Conservation (phyloP, 1,140 invertebrate species). For the Portunus trituberculatus region DNA sequence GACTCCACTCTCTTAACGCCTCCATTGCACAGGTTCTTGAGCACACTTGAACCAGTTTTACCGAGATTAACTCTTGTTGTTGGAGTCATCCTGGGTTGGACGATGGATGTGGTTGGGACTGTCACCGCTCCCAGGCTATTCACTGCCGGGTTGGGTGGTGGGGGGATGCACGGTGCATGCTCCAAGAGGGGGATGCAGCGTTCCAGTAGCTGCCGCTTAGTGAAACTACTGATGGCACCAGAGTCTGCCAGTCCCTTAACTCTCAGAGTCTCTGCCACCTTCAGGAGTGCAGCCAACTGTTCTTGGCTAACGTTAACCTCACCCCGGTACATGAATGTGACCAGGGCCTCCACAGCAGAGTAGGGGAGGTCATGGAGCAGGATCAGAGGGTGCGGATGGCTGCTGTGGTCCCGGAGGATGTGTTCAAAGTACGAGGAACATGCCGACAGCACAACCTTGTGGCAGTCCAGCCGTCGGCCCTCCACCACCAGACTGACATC, state of each 20-base stretch:
- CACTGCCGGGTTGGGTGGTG: not conserved
- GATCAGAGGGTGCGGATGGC: slow-evolving; percentile 87
- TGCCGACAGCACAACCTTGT: slow-evolving; percentile 96
- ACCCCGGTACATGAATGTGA: slow-evolving; percentile 96
- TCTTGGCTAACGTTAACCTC: slow-evolving; percentile 95
- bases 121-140: slow-evolving; percentile 51
- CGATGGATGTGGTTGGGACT: slow-evolving; percentile 41
- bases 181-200: slow-evolving; percentile 60
- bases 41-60: slow-evolving; percentile 28
- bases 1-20: slow-evolving; percentile 24
- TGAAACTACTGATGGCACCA: slow-evolving; percentile 60
- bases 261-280: slow-evolving; percentile 89
- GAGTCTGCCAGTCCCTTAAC: slow-evolving; percentile 90
- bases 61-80: not conserved
- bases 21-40: slow-evolving; percentile 37
- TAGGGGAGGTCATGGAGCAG: slow-evolving; percentile 94
- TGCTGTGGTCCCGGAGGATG: slow-evolving; percentile 85
- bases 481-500: slow-evolving; percentile 96
- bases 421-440: slow-evolving; percentile 96
- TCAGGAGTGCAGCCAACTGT: slow-evolving; percentile 91
- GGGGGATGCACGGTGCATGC: slow-evolving; percentile 38
- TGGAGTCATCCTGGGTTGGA: slow-evolving; percentile 58
- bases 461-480: slow-evolving; percentile 92
- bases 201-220: slow-evolving; percentile 50
- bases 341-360: slow-evolving; percentile 92